phyloP scores from a whole-genome alignment of 2,113 vertebrate species.

The Tiliqua scincoides region DNA sequence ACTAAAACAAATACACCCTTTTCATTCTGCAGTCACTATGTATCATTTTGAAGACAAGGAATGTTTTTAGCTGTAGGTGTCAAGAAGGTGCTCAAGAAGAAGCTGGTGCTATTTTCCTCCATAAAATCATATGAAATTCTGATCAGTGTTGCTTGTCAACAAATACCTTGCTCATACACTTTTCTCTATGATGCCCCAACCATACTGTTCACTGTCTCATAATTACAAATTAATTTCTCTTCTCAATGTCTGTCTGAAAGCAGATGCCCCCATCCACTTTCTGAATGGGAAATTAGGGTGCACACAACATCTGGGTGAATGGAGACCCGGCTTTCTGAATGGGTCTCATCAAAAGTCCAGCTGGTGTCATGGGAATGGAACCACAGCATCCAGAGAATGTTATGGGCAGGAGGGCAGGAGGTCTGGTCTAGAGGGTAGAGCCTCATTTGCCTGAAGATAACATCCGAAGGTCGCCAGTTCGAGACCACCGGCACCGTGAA shows the following conservation, averaged over 20 bases:
- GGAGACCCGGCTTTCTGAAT: neutral
- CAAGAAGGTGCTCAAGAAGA: neutral
- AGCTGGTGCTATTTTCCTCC: neutral
- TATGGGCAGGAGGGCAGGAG: too few species aligned
- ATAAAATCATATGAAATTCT: neutral
- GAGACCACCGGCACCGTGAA: too few species aligned
- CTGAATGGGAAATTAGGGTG: too few species aligned
- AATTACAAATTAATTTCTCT: neutral
- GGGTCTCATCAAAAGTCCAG: neutral
- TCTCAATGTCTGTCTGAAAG: neutral
- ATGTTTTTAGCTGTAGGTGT: neutral
- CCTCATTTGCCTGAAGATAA: too few species aligned
- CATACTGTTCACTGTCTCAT: neutral
- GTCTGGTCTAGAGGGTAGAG: too few species aligned
- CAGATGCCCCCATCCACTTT: neutral
- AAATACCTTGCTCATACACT: neutral
- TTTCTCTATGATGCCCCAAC: neutral
- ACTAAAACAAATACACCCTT: neutral
- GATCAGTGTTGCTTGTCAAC: neutral
- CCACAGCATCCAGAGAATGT: too few species aligned
- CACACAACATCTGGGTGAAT: too few species aligned
- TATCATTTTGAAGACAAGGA: neutral
- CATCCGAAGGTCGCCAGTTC: too few species aligned
- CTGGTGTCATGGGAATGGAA: too few species aligned
- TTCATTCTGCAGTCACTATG: neutral